Conservation (phyloP, 2,113 vertebrate species). For the Colius striatus region DNA sequence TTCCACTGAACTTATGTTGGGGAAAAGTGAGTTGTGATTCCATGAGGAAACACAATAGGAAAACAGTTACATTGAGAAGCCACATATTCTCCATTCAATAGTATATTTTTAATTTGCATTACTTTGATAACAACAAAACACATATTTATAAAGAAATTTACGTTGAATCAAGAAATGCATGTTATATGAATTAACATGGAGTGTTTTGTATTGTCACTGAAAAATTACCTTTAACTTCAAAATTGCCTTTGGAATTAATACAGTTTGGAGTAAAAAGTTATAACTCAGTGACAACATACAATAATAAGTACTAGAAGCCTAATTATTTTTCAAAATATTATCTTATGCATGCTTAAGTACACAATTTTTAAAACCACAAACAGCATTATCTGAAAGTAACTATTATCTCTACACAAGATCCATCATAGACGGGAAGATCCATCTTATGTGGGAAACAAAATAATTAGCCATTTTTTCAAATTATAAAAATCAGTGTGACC, state of each 20-base stretch:
- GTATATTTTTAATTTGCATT: not conserved
- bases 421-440: not conserved
- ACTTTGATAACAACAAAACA: not conserved
- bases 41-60: not conserved
- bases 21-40: not conserved
- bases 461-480: not conserved
- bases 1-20: accelerated
- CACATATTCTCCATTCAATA: not conserved
- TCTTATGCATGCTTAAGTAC: not conserved
- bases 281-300: not conserved
- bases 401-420: not conserved
- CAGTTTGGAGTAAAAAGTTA: not conserved
- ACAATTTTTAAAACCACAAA: not conserved
- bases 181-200: not conserved
- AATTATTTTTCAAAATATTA: not conserved
- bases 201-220: not conserved
- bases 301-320: not conserved
- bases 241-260: not conserved
- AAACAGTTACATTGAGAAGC: not conserved
- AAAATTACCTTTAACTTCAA: not conserved
- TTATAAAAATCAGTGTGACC: not conserved
- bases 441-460: not conserved
- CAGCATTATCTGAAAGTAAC: not conserved
- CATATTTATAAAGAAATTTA: not conserved
- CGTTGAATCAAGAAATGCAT: not conserved